Evolutionary conservation across 2,113 vertebrate genomes (phyloP).

Genomic region (Rhipidura dahli): DNA sequence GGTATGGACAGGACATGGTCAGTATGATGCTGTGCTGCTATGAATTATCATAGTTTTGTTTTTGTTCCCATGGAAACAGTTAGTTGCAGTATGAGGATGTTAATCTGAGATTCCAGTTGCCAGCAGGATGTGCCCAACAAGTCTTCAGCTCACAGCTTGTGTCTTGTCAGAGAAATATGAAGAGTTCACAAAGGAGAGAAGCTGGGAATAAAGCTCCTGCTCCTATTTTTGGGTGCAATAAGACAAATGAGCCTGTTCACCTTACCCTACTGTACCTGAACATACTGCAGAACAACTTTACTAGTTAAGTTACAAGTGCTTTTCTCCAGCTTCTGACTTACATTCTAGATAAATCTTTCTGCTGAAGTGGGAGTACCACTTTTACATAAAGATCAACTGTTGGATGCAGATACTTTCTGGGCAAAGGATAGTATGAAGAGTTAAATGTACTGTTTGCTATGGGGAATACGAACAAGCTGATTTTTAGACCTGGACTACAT

Average conservation of each 20-base stretch:
- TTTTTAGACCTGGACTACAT: background rate
- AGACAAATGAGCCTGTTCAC: background rate
- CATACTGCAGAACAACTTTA: background rate
- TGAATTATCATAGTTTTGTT: background rate
- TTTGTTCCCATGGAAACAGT: conserved; percentile 56
- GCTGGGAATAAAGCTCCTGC: background rate
- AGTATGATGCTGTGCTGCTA: background rate
- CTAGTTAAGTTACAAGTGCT: background rate
- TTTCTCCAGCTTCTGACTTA: background rate
- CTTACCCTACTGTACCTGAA: background rate
- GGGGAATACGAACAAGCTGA: background rate
- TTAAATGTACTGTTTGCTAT: background rate
- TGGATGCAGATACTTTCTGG: background rate
- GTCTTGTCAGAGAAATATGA: background rate
- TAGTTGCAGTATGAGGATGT: conserved; percentile 49
- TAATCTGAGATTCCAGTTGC: conserved; percentile 70
- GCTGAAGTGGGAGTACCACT: background rate
- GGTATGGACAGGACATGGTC: background rate
- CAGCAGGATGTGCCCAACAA: conserved; percentile 17
- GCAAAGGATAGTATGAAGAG: background rate
- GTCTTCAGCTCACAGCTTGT: background rate
- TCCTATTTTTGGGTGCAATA: background rate
- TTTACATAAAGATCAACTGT: background rate
- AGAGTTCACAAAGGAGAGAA: background rate
- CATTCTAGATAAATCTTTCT: background rate